Conservation (phyloP, 2,797 vertebrate genomes). For the Sebastiscus tertius region DNA sequence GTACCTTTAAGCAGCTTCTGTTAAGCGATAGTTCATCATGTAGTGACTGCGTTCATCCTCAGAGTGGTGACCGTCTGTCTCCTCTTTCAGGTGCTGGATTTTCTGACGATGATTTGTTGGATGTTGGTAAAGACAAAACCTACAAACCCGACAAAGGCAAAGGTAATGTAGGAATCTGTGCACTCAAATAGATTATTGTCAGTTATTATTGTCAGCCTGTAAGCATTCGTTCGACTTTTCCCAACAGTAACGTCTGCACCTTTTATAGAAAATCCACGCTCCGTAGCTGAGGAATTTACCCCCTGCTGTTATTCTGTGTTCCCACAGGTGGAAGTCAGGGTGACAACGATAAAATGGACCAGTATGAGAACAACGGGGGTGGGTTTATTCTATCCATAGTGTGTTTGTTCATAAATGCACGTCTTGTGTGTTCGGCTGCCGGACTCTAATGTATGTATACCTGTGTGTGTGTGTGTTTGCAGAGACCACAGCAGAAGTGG, state of each 20-base stretch:
- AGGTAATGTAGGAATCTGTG: constrained; percentile 73
- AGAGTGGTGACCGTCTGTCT: neutral
- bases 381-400: constrained; percentile 6
- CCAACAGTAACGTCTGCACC: too few species aligned
- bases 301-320: neutral
- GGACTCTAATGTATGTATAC: neutral
- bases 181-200: too few species aligned
- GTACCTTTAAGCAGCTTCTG: neutral
- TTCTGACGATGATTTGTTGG: constrained; percentile 83
- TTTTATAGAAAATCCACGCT: neutral
- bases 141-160: constrained; percentile 91
- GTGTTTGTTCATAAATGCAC: neutral
- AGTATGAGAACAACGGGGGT: constrained; percentile 70
- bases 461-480: constrained; percentile 18
- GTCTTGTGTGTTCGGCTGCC: neutral
- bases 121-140: constrained; percentile 55
- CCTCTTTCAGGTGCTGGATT: constrained; percentile 65
- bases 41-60: neutral
- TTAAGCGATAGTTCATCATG: neutral
- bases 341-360: constrained; percentile 31
- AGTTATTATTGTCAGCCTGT: too few species aligned
- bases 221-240: too few species aligned
- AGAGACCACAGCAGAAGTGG: constrained; percentile 83
- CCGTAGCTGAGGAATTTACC: neutral
- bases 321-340: constrained; percentile 45